These are phyloP conservation scores for Pteropus rufus DNA, from an alignment of 2,797 vertebrate species.

Conservation along the genomic window DNA sequence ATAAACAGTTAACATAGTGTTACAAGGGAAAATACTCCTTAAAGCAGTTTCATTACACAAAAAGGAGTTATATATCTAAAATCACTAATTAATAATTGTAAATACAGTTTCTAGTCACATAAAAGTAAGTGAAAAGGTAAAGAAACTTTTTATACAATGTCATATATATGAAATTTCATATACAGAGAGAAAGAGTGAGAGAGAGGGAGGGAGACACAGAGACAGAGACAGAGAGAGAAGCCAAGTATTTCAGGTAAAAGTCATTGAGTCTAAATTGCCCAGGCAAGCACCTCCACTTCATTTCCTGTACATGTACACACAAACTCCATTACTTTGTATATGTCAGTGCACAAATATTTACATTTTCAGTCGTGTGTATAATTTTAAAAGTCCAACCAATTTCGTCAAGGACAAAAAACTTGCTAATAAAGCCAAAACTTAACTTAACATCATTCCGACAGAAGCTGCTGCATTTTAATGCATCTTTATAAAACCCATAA, in stretches of 20 bases:
- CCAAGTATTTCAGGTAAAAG: not conserved
- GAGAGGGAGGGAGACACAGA: not conserved
- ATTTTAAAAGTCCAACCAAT: slow-evolving; percentile 5
- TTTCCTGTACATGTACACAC: not conserved
- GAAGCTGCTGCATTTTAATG: slow-evolving; percentile 41
- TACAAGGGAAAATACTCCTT: slow-evolving; percentile 4
- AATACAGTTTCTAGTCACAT: not conserved
- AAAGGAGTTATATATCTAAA: not conserved
- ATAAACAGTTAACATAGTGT: not conserved
- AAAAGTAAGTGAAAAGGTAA: not conserved
- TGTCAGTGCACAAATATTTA: not conserved
- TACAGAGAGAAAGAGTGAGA: not conserved
- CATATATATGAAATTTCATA: not conserved
- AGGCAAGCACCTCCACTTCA: not conserved
- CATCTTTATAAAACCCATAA: slow-evolving; percentile 30
- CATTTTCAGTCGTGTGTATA: not conserved
- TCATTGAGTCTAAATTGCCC: not conserved
- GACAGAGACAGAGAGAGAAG: not conserved
- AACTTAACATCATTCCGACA: slow-evolving; percentile 18
- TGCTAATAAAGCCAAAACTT: slow-evolving; percentile 9
- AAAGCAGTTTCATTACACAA: not conserved
- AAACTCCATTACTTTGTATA: not conserved
- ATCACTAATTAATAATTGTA: not conserved
- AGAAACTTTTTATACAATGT: not conserved
- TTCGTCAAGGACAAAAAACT: slow-evolving; percentile 13